These are phyloP conservation scores for Ardeotis arabs DNA, from an alignment of 2,113 vertebrate genomes.

Conservation along the genomic window DNA sequence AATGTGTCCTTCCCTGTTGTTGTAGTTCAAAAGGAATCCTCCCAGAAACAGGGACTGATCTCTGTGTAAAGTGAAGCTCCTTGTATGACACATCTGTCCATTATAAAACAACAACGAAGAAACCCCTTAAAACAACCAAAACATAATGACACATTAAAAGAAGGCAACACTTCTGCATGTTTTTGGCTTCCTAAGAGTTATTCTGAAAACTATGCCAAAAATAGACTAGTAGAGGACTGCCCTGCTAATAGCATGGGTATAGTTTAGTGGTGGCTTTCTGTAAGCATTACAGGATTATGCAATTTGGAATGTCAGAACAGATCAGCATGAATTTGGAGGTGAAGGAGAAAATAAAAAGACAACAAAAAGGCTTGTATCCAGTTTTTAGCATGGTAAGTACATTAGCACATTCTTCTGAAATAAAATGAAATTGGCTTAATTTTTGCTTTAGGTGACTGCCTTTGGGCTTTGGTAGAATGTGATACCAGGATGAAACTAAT, in stretches of 20 bases:
- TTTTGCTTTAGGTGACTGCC: background rate
- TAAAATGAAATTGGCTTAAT: background rate
- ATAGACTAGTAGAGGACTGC: background rate
- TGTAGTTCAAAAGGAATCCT: background rate
- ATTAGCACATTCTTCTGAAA: background rate
- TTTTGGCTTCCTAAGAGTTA: background rate
- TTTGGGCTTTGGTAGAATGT: background rate
- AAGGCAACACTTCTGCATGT: background rate
- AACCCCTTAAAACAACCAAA: background rate
- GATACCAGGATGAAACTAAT: background rate
- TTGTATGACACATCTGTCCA: background rate
- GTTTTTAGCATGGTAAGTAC: constrained; percentile 2
- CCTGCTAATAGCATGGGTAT: background rate
- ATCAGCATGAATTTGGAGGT: constrained; percentile 20
- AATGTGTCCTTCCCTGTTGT: background rate
- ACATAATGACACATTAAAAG: background rate
- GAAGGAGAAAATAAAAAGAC: background rate
- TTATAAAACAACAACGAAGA: background rate
- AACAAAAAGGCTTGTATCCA: background rate
- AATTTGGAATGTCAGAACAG: constrained; percentile 37
- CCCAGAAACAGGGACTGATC: background rate
- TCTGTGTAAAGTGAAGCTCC: background rate
- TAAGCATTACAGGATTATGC: background rate
- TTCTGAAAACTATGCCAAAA: background rate
- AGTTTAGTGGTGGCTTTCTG: background rate